Conservation (phyloP, 1,140 invertebrate species). For the Diabrotica undecimpunctata region DNA sequence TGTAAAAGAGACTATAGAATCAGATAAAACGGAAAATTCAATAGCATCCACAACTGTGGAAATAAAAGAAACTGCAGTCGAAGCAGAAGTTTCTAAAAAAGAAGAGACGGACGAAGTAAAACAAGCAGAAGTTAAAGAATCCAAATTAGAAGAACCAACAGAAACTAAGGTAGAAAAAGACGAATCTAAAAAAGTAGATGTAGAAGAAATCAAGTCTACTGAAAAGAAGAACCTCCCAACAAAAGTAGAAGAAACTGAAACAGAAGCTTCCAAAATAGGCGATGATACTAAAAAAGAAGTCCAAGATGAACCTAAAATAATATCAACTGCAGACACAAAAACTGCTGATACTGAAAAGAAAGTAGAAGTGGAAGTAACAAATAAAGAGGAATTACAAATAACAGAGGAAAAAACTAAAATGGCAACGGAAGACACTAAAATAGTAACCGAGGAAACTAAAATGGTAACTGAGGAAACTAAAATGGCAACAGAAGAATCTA, state of each 20-base stretch:
- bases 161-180: slow-evolving; percentile 10
- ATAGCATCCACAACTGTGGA: background rate
- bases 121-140: background rate
- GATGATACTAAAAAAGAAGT: background rate
- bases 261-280: background rate
- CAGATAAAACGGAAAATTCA: background rate
- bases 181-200: slow-evolving; percentile 5
- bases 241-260: background rate
- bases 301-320: slow-evolving; percentile 7
- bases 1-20: background rate
- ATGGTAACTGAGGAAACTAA: background rate
- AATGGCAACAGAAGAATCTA: background rate
- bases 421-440: slow-evolving; percentile 2
- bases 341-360: slow-evolving; percentile 12
- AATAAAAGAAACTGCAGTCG: background rate
- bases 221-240: background rate
- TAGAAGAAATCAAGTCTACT: background rate
- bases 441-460: slow-evolving; percentile 6
- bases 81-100: background rate
- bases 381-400: slow-evolving; percentile 6
- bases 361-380: slow-evolving; percentile 8
- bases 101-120: background rate
- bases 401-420: slow-evolving; percentile 11
- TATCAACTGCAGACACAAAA: slow-evolving; percentile 2
- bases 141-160: slow-evolving; percentile 11